Evolutionary conservation across 2,888 invertebrate species (phyloP), one percentile per base, ranked within the genome.

Genomic region (Exocentrus adspersus): DNA sequence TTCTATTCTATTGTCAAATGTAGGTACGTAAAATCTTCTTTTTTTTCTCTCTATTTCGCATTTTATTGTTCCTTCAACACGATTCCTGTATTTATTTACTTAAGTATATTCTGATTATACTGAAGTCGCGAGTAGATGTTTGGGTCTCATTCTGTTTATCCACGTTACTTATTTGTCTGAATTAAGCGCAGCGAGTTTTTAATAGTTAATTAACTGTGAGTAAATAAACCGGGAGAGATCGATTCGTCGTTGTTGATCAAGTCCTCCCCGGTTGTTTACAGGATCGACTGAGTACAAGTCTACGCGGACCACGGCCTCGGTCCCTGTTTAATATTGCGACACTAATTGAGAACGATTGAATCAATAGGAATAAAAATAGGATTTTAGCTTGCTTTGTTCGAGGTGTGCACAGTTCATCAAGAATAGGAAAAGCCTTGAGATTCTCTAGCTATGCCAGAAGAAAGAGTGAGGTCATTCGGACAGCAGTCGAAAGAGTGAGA

Each of bases 121-220:
- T n/a, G 7, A 20, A 41, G 41, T 53, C 53, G 53, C 53, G 53
- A 42, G n/a, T 16, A 17, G 41, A 41, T 54, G 12, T 43, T 30
- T 43, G 43, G 28, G 37, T 10, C 30, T 30, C 43, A 16, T 3
- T n/a, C n/a, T 43, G 43, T 54, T 54, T 54, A 42, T 43, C 28
- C 43, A n/a, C 54, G 54, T 43, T 43, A 54, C 54, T 62, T 62
- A 51, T 42, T 52, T 52, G 46, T 41, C 45, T 16, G 56, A 43
- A 60, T 66, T 66, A 62, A 64, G 62, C 46, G 52, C 64, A 60
- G 64, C 50, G 64, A 62, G 64, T 69, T 69, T 69, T 67, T 67
- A 69, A 69, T 69, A 60, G 66, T 67, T 69, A 69, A 69, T 69
- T 69, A 69, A 64, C 65, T 61, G 65, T 48, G 59, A 54, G 69